Evolutionary conservation across 2,113 vertebrate genomes (phyloP), one percentile per base, ranked within the genome.

Genomic region (Girardinichthys multiradiatus): DNA sequence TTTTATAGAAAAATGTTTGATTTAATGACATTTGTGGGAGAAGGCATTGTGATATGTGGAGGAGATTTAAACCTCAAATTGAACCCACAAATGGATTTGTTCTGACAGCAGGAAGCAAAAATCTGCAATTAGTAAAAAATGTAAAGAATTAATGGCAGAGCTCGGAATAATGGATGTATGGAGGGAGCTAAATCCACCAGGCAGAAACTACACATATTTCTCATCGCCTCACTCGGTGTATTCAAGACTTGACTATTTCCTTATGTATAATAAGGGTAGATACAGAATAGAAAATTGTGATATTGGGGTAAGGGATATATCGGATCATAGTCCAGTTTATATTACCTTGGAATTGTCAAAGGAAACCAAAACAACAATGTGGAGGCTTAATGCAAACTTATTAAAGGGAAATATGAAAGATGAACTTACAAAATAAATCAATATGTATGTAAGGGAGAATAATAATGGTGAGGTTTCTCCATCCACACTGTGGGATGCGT

Each of bases 291-390:
- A 58, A 58, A 58, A 60, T 17, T 76, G 57, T 68, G n/a, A 68
- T 1, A 61, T 61, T 24, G 58, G 74, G 12, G 5, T 29, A 29
- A 70, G 4, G 5, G 45, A 75, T 1, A 0, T 68, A 37, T 75
- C 64, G 15, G 73, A 68, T 8, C 73, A 61, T 13, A n/a, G 68
- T 26, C 39, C 61, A 37, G 11, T 37, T n/a, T 64, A 39, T 39
- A 4, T 45, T 0, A 57, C 35, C 57, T 4, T 71, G 11, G 29
- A 17, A 31, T 1, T 57, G n/a, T 14, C 15, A 58, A 65, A 14
- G 9, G 19, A 65, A 65, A 45, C 11, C 30, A 58, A 48, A 61
- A 1, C 26, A 27, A 39, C 39, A 66, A 17, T 65, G 7, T 65
- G 37, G 37, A 45, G 63, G 4, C 26, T 42, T 1, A 65, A 65